Evolutionary conservation across 2,113 vertebrate genomes (phyloP).

Genomic region (Melozone crissalis): DNA sequence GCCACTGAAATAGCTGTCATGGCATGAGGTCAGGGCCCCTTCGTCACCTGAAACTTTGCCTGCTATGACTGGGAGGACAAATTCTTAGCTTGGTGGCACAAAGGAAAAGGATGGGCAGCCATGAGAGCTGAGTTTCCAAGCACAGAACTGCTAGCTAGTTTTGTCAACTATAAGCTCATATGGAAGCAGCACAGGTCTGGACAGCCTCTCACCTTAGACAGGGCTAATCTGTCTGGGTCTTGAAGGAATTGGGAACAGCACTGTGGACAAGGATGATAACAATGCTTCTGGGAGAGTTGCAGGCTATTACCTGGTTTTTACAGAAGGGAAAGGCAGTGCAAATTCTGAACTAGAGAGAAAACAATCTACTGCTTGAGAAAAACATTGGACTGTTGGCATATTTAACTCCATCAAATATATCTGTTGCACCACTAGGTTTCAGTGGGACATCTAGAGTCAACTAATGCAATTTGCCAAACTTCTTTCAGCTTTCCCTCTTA

Average conservation of each 20-base stretch:
- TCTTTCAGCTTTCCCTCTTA: background rate
- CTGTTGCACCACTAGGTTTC: background rate
- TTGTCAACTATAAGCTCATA: slow-evolving; percentile 36
- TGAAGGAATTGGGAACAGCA: slow-evolving; percentile 54
- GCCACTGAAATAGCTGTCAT: slow-evolving; percentile 1
- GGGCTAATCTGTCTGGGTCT: slow-evolving; percentile 53
- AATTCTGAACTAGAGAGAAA: slow-evolving; percentile 49
- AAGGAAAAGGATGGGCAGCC: slow-evolving; percentile 55
- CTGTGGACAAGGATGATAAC: slow-evolving; percentile 58
- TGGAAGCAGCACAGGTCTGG: slow-evolving; percentile 28
- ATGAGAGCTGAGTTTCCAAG: slow-evolving; percentile 46
- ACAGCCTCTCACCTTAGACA: slow-evolving; percentile 43
- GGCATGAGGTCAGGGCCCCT: slow-evolving; percentile 18
- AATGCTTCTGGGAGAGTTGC: slow-evolving; percentile 44
- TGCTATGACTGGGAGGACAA: background rate
- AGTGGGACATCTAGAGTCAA: background rate
- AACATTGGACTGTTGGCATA: slow-evolving; percentile 17
- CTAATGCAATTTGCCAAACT: background rate
- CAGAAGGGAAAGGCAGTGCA: slow-evolving; percentile 64
- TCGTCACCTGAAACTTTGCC: slow-evolving; percentile 31
- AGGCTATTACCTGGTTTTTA: slow-evolving; percentile 63
- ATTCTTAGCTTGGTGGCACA: slow-evolving; percentile 34
- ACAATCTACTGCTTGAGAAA: slow-evolving; percentile 31
- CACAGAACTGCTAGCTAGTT: slow-evolving; percentile 11
- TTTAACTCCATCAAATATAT: background rate